Evolutionary conservation across 2,888 invertebrate species (phyloP).

Genomic region (Apamea monoglypha): DNA sequence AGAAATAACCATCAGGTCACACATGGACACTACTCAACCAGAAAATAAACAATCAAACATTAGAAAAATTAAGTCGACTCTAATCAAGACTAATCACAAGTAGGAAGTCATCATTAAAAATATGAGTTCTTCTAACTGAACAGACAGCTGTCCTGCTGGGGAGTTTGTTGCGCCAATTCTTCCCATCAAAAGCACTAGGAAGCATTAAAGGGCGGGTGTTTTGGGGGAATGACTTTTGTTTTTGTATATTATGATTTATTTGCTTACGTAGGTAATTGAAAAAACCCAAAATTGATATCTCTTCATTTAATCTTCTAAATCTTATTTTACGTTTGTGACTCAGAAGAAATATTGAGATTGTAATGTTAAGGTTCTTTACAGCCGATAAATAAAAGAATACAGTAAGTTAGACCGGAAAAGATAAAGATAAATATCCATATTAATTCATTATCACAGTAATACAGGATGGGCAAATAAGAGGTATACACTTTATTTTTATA

Average conservation of each 20-base stretch:
- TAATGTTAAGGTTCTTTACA: neutral
- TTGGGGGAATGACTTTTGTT: neutral
- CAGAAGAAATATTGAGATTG: constrained; percentile 23
- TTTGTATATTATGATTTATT: neutral
- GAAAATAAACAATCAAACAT: neutral
- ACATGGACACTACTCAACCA: neutral
- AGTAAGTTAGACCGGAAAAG: too few relatives aligned
- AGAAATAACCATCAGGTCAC: neutral
- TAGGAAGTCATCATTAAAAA: too few relatives aligned
- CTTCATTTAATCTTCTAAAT: constrained; percentile 2
- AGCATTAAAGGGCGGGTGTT: too few relatives aligned
- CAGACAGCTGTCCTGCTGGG: too few relatives aligned
- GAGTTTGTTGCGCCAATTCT: neutral
- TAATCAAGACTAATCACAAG: neutral
- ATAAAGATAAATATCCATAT: neutral
- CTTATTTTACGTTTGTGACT: constrained; percentile 8
- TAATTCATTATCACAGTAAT: too few relatives aligned
- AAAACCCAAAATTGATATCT: constrained; percentile 16
- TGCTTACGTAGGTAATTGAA: constrained; percentile 16
- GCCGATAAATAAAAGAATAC: neutral
- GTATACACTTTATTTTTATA: too few relatives aligned
- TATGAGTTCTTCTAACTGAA: constrained; percentile 2
- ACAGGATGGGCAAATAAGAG: too few relatives aligned
- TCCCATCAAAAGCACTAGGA: too few relatives aligned
- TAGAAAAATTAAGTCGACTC: neutral